Conservation (phyloP, 2,797 vertebrate genomes). For the Chelidonichthys spinosus region DNA sequence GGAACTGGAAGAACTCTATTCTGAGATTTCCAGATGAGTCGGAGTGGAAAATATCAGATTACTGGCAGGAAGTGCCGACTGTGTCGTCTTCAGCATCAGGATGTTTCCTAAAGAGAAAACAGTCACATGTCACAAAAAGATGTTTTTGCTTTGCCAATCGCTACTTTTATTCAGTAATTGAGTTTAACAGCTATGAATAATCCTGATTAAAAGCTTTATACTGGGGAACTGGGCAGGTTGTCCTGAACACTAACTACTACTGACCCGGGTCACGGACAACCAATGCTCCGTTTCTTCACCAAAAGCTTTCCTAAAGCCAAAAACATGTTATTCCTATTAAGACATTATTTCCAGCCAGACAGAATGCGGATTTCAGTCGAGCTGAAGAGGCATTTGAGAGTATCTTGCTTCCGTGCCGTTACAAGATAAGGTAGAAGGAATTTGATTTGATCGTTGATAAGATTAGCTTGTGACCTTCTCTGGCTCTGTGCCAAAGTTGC, state of each 20-base stretch:
- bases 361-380: neutral
- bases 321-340: neutral
- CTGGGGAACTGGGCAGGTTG: neutral
- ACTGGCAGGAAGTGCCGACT: constrained; percentile 27
- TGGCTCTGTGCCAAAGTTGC: too few relatives aligned
- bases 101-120: constrained; percentile 63
- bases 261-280: neutral
- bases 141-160: neutral
- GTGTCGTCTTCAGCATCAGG: constrained; percentile 50
- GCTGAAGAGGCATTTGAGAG: too few relatives aligned
- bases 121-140: neutral
- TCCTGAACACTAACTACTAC: neutral
- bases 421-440: too few relatives aligned
- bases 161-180: too few relatives aligned
- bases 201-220: neutral
- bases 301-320: neutral
- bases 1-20: constrained; percentile 44
- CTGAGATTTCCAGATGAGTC: constrained; percentile 52
- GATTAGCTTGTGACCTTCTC: too few relatives aligned
- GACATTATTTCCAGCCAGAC: constrained; percentile 1
- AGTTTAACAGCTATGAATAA: neutral
- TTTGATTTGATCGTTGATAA: too few relatives aligned
- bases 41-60: constrained; percentile 48
- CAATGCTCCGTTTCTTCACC: neutral
- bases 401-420: too few relatives aligned